Percentiles rank a stretch among this genome's conserved stretches.
Evolutionary conservation across 2,113 vertebrate species (phyloP).

Genomic region (Zeus faber): DNA sequence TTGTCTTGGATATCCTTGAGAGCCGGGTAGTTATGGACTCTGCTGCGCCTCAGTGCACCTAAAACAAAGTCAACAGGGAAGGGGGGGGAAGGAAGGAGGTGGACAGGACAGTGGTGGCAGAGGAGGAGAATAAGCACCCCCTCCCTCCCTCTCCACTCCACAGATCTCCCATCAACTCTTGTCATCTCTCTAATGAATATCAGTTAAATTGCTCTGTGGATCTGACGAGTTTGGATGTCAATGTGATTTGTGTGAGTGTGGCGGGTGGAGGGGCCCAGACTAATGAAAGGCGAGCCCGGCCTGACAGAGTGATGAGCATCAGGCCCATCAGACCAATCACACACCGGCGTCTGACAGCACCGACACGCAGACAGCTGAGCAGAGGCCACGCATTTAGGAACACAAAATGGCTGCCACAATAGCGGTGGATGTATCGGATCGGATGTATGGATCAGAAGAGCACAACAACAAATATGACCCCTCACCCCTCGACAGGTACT

Average conservation of each 20-base stretch:
- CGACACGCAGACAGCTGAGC: slow-evolving; percentile 61
- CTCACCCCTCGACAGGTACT: too few relatives aligned
- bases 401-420: slow-evolving; percentile 70
- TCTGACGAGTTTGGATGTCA: slow-evolving; percentile 99
- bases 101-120: slow-evolving; percentile 69
- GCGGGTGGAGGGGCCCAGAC: slow-evolving; percentile 92
- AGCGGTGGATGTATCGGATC: slow-evolving; percentile 41
- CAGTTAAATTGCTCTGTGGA: slow-evolving; percentile 99
- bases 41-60: slow-evolving; percentile 67
- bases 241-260: slow-evolving; percentile 99
- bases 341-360: slow-evolving; percentile 84
- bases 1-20: slow-evolving; percentile 65
- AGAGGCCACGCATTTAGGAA: slow-evolving; percentile 63
- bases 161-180: slow-evolving; percentile 96
- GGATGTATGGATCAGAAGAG: too few relatives aligned
- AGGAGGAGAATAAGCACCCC: slow-evolving; percentile 61
- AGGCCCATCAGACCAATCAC: slow-evolving; percentile 92
- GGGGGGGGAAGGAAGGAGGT: slow-evolving; percentile 59
- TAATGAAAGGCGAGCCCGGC: slow-evolving; percentile 94
- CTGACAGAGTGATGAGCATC: slow-evolving; percentile 95
- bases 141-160: slow-evolving; percentile 50
- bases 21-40: slow-evolving; percentile 63
- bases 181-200: slow-evolving; percentile 99
- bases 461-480: too few relatives aligned
- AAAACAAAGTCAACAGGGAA: slow-evolving; percentile 71